Evolutionary conservation across 2,888 invertebrate species (phyloP), one percentile per base, ranked within the genome.

Genomic region (Molanna angustata): DNA sequence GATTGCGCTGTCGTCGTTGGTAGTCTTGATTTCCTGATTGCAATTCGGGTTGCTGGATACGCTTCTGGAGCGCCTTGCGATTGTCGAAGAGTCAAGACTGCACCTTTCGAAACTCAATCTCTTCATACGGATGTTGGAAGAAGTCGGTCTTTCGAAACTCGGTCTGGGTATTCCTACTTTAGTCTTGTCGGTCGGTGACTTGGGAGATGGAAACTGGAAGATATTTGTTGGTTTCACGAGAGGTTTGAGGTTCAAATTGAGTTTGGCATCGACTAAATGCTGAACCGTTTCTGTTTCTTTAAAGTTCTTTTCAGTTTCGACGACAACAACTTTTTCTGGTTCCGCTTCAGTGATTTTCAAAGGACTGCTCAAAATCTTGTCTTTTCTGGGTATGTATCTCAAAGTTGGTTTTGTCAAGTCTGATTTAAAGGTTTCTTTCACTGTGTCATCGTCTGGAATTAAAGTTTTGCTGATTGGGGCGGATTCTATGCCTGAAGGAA

Each of bases 81-180:
- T 65, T 1, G 71, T 72, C 1, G 71, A 73, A 2, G 76, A 76
- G 61, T 77, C 76, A 6, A 77, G 66, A 54, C 77, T 77, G 0
- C 75, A 72, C 63, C 77, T 68, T 67, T 77, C 77, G 42, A 76
- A 76, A 58, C 74, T 73, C 22, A 73, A 56, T 44, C 77, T 64
- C 65, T 76, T 77, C 16, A 77, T 63, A 64, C 75, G 72, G 60
- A 76, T 74, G 43, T 69, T 73, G 1, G 70, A 69, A 58, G 68
- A 53, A 22, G 66, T 40, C 63, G 62, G 60, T 66, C 67, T 11
- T 62, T 56, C 54, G 20, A 31, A 51, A 18, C 18, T 54, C 4
- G 52, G 58, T 32, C 49, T 42, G 1, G 59, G 56, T n/a, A 59
- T 59, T 7, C 54, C 52, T 3, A 41, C 21, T 43, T 52, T 56